These are phyloP conservation scores for Stenolophus ochropezus DNA, from an alignment of 2,888 invertebrate genomes.

Conservation along the genomic window DNA sequence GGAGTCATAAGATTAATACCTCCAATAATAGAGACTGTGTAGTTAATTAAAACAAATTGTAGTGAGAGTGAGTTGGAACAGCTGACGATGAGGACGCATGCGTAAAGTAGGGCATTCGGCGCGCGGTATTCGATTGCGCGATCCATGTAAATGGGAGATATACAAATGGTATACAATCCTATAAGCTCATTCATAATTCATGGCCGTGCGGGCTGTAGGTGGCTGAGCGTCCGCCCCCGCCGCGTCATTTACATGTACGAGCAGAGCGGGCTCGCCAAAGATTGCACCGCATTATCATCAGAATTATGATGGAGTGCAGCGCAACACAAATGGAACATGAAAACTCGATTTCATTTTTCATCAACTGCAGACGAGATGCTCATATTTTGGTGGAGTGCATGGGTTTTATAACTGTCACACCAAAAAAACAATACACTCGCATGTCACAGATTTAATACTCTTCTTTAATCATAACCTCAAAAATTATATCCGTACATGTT, in stretches of 20 bases:
- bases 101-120: neutral
- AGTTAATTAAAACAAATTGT: no score
- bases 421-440: neutral
- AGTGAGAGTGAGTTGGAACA: neutral
- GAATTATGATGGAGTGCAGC: neutral
- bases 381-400: neutral
- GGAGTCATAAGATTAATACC: no score
- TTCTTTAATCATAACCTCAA: neutral
- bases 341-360: neutral
- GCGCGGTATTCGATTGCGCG: slow-evolving; percentile 15
- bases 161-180: slow-evolving; percentile 59
- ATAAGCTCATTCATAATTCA: slow-evolving; percentile 61
- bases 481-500: neutral
- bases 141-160: slow-evolving; percentile 52
- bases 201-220: slow-evolving; percentile 33
- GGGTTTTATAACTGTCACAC: neutral
- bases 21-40: no score
- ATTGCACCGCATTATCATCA: slow-evolving; percentile 21
- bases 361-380: neutral
- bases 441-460: neutral
- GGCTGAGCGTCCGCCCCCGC: neutral
- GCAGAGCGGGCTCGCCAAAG: slow-evolving; percentile 16
- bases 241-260: slow-evolving; percentile 39
- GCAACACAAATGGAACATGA: neutral
- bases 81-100: neutral